Percentiles rank a stretch among this genome's conserved stretches.
phyloP scores from a whole-genome alignment of 2,113 vertebrate genomes.

The Eonycteris spelaea region DNA sequence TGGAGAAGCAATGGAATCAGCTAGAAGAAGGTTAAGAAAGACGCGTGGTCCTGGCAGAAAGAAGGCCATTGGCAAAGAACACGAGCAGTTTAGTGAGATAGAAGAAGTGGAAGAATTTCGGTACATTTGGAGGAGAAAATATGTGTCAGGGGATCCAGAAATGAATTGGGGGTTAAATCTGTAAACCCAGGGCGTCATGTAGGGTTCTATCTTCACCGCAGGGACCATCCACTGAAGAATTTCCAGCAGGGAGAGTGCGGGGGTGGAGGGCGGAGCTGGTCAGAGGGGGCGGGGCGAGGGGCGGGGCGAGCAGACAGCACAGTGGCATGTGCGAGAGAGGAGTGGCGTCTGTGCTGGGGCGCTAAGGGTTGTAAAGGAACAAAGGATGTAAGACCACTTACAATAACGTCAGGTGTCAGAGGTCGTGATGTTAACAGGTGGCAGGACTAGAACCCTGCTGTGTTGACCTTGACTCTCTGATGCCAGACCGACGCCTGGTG shows the following conservation, averaged over 20 bases:
- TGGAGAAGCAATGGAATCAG: not conserved
- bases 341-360: rapidly evolving
- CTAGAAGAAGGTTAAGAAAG: not conserved
- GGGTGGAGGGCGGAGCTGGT: not conserved
- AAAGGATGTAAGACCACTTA: not conserved
- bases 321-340: too few relatives aligned
- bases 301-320: rapidly evolving
- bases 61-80: not conserved
- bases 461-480: not conserved
- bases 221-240: not conserved
- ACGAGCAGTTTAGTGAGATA: not conserved
- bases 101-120: not conserved
- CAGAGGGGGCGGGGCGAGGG: too few relatives aligned
- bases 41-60: not conserved
- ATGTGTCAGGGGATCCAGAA: not conserved
- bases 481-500: not conserved
- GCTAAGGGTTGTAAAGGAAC: too few relatives aligned
- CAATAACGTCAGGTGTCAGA: not conserved
- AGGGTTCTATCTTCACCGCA: not conserved
- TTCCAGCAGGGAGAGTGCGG: not conserved
- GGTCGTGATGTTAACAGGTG: not conserved
- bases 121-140: not conserved
- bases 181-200: not conserved
- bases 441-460: not conserved
- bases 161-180: not conserved